Percentiles rank a stretch among this genome's conserved stretches.
These are phyloP conservation scores for Macroteleia sp. DNA, from an alignment of 2,888 invertebrate genomes.

Conservation along the genomic window DNA sequence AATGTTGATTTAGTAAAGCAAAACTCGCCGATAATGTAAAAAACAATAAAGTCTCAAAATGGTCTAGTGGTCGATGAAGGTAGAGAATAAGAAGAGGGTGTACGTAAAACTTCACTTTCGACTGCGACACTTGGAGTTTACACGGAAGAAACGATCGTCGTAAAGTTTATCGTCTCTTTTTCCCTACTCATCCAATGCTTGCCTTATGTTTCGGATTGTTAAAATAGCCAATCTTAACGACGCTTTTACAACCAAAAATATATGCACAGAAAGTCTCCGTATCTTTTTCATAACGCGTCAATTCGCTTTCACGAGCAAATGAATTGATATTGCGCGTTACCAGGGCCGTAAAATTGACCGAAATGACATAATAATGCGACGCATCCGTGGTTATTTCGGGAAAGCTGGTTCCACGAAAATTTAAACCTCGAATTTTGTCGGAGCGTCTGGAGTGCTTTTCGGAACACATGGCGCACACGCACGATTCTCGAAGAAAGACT, in stretches of 20 bases:
- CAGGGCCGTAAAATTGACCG: slow-evolving; percentile 29
- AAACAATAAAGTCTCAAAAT: too few species aligned
- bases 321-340: slow-evolving; percentile 30
- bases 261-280: neutral
- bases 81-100: too few species aligned
- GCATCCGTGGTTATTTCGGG: slow-evolving; percentile 36
- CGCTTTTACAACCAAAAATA: slow-evolving; percentile 74
- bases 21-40: too few species aligned
- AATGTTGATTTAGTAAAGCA: neutral
- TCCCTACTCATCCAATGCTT: slow-evolving; percentile 16
- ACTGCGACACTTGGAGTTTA: slow-evolving; percentile 39
- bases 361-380: slow-evolving; percentile 35
- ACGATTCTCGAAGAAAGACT: slow-evolving; percentile 76
- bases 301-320: slow-evolving; percentile 5
- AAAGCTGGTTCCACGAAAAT: slow-evolving; percentile 53
- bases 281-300: slow-evolving; percentile 23
- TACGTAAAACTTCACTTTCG: slow-evolving; percentile 20
- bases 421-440: slow-evolving; percentile 51
- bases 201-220: slow-evolving; percentile 74
- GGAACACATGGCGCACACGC: slow-evolving; percentile 81
- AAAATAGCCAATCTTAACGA: slow-evolving; percentile 83
- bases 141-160: slow-evolving; percentile 73
- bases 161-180: slow-evolving; percentile 78
- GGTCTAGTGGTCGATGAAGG: too few species aligned
- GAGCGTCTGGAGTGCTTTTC: slow-evolving; percentile 49